Conservation (phyloP, 2,888 invertebrate species). For the Erebia epiphron region DNA sequence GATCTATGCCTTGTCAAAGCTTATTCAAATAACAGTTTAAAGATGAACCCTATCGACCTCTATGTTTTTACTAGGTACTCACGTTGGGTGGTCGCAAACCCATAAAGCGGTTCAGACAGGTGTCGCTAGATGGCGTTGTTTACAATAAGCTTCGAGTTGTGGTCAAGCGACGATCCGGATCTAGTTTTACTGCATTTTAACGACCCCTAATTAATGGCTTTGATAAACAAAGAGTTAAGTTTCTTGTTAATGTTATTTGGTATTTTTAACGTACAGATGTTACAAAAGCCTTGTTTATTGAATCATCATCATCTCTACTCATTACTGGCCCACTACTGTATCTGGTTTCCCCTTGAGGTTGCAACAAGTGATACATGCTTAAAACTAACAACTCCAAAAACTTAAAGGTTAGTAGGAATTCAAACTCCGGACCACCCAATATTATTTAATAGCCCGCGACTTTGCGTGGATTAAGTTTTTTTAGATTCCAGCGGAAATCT, state of each 20-base stretch:
- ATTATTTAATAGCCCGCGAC: too few relatives aligned
- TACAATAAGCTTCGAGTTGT: constrained; percentile 37
- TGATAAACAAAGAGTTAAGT: constrained; percentile 35
- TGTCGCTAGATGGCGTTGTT: constrained; percentile 67
- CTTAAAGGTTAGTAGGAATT: too few relatives aligned
- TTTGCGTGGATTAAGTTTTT: too few relatives aligned
- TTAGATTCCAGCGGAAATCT: too few relatives aligned
- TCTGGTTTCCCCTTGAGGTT: too few relatives aligned
- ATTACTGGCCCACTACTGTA: too few relatives aligned
- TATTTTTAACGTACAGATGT: constrained; percentile 11
- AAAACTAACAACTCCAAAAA: too few relatives aligned
- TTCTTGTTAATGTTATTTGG: constrained; percentile 25
- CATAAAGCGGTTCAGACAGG: constrained; percentile 53
- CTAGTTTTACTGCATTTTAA: constrained; percentile 39
- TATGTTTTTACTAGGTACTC: constrained; percentile 35
- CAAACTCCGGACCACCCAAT: too few relatives aligned
- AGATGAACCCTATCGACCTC: constrained; percentile 30
- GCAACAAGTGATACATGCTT: too few relatives aligned
- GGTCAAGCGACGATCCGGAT: constrained; percentile 27
- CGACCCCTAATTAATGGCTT: constrained; percentile 33
- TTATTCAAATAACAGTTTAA: not conserved
- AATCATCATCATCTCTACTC: too few relatives aligned
- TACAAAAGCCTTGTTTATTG: not conserved
- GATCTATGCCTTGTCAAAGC: too few relatives aligned
- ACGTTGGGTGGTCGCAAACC: constrained; percentile 53